Conservation (phyloP, 2,113 vertebrate genomes). For the Corvus moneduloides region DNA sequence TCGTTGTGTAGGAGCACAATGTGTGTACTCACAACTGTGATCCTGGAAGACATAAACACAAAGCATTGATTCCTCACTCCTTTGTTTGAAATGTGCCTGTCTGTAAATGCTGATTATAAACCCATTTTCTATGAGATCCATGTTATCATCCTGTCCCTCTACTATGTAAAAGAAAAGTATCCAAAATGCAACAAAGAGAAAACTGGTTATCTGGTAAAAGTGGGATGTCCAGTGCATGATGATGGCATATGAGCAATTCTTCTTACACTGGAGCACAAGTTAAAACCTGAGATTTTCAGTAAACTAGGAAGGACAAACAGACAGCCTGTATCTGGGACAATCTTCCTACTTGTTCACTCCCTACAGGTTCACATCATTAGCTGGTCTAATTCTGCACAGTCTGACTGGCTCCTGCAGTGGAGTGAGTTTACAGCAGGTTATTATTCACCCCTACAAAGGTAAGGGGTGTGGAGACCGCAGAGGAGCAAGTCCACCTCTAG, state of each 20-base stretch:
- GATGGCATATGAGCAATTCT: not conserved
- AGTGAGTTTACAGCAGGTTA: not conserved
- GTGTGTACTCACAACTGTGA: not conserved
- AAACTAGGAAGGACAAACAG: not conserved
- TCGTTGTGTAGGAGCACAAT: not conserved
- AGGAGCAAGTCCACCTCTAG: not conserved
- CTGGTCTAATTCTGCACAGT: not conserved
- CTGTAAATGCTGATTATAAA: not conserved
- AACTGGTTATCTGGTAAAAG: not conserved
- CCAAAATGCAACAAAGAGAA: not conserved
- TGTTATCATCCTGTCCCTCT: not conserved
- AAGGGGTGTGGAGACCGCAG: not conserved
- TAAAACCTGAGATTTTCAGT: not conserved
- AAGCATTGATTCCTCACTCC: not conserved
- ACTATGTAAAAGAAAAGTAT: not conserved
- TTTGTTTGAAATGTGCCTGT: not conserved
- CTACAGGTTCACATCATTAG: not conserved
- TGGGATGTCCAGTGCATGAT: not conserved
- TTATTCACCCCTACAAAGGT: not conserved
- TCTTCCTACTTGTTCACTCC: not conserved
- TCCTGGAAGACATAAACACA: not conserved
- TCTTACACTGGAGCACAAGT: not conserved
- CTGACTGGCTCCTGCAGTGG: not conserved
- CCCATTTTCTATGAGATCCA: not conserved
- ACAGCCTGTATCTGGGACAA: not conserved